Percentiles rank a stretch among this genome's conserved stretches.
These are phyloP conservation scores for Cyclopterus lumpus DNA, from an alignment of 2,797 vertebrate genomes.

Conservation along the genomic window DNA sequence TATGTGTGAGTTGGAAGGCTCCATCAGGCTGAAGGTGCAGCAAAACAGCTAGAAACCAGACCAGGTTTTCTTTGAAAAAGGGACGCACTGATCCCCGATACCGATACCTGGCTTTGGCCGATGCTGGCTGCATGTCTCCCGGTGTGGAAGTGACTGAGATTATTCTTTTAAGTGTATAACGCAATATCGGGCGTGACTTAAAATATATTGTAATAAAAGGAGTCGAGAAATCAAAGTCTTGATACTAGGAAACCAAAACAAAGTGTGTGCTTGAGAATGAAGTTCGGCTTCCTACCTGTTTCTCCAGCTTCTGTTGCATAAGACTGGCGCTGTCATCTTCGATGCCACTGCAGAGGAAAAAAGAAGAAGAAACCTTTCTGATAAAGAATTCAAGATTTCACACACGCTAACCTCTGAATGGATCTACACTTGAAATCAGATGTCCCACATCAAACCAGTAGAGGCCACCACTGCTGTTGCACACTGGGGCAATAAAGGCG, in stretches of 20 bases:
- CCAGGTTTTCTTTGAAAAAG: background rate
- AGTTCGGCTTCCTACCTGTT: conserved; percentile 86
- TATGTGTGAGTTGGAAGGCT: background rate
- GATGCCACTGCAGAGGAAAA: conserved; percentile 81
- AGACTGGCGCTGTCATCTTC: conserved; percentile 90
- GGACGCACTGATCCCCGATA: background rate
- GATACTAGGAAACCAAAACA: background rate
- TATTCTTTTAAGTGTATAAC: background rate
- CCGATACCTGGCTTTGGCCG: background rate
- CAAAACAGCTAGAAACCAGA: background rate
- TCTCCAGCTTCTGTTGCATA: conserved; percentile 94
- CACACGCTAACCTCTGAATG: background rate
- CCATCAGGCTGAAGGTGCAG: background rate
- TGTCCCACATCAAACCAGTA: conserved; percentile 37
- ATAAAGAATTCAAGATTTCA: background rate
- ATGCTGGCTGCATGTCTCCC: background rate
- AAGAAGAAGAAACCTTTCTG: conserved; percentile 14
- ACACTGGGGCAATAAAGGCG: background rate
- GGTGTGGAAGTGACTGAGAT: background rate
- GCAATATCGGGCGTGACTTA: too few species aligned
- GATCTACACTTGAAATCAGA: background rate
- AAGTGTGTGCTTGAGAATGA: background rate
- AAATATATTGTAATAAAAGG: background rate
- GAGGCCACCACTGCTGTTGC: conserved; percentile 35
- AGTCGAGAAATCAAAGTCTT: background rate